Base-by-base conservation (phyloP, 35 echinoderm and acorn worm genomes). In the Apostichopus japonicus region DNA sequence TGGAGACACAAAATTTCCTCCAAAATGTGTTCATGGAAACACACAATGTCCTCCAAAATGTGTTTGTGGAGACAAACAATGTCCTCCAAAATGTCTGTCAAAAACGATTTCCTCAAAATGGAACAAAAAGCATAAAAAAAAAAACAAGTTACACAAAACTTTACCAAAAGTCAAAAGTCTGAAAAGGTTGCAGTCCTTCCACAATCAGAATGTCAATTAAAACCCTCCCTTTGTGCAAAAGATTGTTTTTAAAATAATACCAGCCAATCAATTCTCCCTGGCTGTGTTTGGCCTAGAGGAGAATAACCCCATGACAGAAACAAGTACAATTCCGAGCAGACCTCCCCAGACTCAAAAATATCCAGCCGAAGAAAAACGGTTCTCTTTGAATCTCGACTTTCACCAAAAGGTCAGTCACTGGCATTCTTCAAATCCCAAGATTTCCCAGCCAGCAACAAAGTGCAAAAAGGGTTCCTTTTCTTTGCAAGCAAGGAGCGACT, bases 391-490 rank as follows among this genome's bases (percentile, higher is more conserved):
- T 83, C 44, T 83, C 79, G 55, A n/a, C 54, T 83, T 83, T 54
- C 79, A 83, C 24, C 51, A 53, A 83, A 83, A 83, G 79, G 79
- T 83, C 79, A 83, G 19, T 83, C 79, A 67, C 63, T 67, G 11
- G 7, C 79, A 83, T 83, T 83, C 24, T 55, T 54, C 79, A 83
- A 55, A 54, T 83, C 63, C 63, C 79, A 83, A 54, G 15, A 13
- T 44, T 55, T 83, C 79, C 54, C 11, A n/a, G 2, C 54, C 24
- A n/a, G 54, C 24, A 10, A 55, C 33, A 83, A 83, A 83, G 79
- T 54, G 51, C 8, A 83, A 33, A 33, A 15, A 67, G 63, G 63
- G 11, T 19, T 67, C 63, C 63, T 67, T 67, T 67, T 11, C 19
- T 67, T 44, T 44, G 33, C 33, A 3, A 44, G 33, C 33, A 44